These are phyloP conservation scores for Setophaga coronata DNA, from an alignment of 2,113 vertebrate species.

Conservation along the genomic window DNA sequence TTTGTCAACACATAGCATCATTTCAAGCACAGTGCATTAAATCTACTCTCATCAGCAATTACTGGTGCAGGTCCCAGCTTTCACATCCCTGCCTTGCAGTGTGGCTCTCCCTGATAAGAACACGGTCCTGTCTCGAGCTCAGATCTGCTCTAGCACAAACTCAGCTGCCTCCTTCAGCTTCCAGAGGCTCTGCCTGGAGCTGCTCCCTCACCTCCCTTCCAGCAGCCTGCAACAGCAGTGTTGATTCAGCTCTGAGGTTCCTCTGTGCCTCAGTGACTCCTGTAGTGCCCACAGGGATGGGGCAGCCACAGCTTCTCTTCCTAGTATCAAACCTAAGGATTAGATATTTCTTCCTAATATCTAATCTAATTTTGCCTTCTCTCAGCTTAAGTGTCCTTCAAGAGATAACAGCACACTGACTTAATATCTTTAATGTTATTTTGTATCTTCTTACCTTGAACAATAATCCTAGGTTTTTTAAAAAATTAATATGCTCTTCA, in stretches of 20 bases:
- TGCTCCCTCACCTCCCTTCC: not conserved
- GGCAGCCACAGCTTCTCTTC: not conserved
- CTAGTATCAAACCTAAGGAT: not conserved
- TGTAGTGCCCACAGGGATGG: not conserved
- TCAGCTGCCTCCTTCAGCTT: not conserved
- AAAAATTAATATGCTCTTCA: not conserved
- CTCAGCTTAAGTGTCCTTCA: not conserved
- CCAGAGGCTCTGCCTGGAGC: not conserved
- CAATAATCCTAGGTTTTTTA: not conserved
- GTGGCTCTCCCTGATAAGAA: not conserved
- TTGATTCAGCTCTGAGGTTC: not conserved
- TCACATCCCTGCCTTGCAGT: not conserved
- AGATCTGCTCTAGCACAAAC: not conserved
- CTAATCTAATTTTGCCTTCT: not conserved
- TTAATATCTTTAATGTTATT: not conserved
- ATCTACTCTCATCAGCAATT: not conserved
- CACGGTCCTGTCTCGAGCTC: fast-evolving
- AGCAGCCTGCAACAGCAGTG: not conserved
- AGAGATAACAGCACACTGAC: not conserved
- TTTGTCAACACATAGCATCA: not conserved
- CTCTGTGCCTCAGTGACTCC: not conserved
- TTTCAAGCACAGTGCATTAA: not conserved
- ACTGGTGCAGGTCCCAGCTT: not conserved
- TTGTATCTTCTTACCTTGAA: not conserved
- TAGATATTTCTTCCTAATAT: not conserved